Evolutionary conservation across 2,888 invertebrate species (phyloP).

Genomic region (Agrotis exclamationis): DNA sequence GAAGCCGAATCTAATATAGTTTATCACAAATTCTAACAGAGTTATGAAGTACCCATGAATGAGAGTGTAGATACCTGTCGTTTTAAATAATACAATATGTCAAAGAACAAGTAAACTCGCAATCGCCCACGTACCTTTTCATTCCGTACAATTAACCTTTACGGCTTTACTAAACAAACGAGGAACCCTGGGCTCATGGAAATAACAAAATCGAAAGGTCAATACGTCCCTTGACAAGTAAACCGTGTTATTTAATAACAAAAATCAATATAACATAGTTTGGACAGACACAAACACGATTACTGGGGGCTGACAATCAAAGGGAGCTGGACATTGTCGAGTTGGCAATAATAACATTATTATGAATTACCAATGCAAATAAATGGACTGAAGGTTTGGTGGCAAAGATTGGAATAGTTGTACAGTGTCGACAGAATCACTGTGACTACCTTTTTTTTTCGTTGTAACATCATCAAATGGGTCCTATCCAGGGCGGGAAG

Average conservation of each 20-base stretch:
- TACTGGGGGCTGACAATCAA: conserved; percentile 81
- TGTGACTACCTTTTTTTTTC: no score
- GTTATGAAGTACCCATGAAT: not conserved
- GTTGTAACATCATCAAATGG: no score
- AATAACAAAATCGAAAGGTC: conserved; percentile 63
- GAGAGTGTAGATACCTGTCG: not conserved
- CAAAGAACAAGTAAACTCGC: conserved; percentile 15
- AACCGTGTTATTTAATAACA: conserved; percentile 74
- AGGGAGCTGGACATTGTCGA: conserved; percentile 78
- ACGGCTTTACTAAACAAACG: conserved; percentile 50
- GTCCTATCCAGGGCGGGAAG: no score
- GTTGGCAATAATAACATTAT: conserved; percentile 80
- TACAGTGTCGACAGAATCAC: conserved; percentile 35
- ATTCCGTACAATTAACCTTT: conserved; percentile 52
- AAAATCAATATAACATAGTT: conserved; percentile 80
- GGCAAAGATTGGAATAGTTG: conserved; percentile 64
- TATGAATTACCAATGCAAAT: conserved; percentile 90
- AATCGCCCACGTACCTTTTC: conserved; percentile 26
- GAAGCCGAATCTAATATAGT: no score
- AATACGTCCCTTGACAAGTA: conserved; percentile 60
- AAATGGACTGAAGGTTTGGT: conserved; percentile 78
- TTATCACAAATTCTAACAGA: no score
- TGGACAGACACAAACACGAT: conserved; percentile 75
- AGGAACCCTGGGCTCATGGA: conserved; percentile 35
- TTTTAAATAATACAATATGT: conserved; percentile 24